phyloP scores from a whole-genome alignment of 2,888 invertebrate genomes.

The Chrysolina haemoptera region DNA sequence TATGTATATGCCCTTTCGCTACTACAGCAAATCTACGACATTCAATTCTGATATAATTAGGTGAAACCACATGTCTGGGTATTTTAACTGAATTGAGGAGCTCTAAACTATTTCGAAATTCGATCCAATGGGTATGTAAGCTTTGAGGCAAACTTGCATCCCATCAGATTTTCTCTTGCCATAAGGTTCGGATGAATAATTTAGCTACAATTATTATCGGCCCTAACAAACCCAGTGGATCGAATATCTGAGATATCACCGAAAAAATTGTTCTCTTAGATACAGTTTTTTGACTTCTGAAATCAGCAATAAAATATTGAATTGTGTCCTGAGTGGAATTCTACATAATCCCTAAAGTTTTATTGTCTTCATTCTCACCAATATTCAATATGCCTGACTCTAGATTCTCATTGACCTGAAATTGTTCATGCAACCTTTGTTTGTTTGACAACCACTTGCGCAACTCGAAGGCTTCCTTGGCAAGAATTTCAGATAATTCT shows the following conservation, averaged over 20 bases:
- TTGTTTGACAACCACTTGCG: constrained; percentile 42
- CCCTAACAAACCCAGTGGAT: constrained; percentile 39
- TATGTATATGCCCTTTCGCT: constrained; percentile 39
- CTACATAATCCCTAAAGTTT: constrained; percentile 43
- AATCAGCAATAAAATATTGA: constrained; percentile 33
- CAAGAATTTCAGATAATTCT: constrained; percentile 42
- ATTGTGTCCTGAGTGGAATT: constrained; percentile 30
- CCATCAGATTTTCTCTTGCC: constrained; percentile 37
- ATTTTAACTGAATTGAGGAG: constrained; percentile 36
- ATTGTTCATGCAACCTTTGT: constrained; percentile 24
- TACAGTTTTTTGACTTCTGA: constrained; percentile 19
- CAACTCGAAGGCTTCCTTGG: constrained; percentile 43
- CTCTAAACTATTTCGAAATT: constrained; percentile 18
- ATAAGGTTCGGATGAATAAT: constrained; percentile 40
- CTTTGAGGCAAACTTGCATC: constrained; percentile 31
- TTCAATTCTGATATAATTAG: constrained; percentile 32
- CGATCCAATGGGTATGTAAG: constrained; percentile 29
- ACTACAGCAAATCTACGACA: constrained; percentile 38
- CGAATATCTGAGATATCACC: constrained; percentile 30
- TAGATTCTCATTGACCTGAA: constrained; percentile 26
- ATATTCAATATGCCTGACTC: constrained; percentile 34
- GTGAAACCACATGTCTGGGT: constrained; percentile 29
- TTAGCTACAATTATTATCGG: constrained; percentile 40
- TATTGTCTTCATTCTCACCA: constrained; percentile 40
- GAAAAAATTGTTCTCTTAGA: constrained; percentile 35